These are phyloP conservation scores for Aphis gossypii DNA, from an alignment of 1,140 invertebrate genomes.

Conservation along the genomic window DNA sequence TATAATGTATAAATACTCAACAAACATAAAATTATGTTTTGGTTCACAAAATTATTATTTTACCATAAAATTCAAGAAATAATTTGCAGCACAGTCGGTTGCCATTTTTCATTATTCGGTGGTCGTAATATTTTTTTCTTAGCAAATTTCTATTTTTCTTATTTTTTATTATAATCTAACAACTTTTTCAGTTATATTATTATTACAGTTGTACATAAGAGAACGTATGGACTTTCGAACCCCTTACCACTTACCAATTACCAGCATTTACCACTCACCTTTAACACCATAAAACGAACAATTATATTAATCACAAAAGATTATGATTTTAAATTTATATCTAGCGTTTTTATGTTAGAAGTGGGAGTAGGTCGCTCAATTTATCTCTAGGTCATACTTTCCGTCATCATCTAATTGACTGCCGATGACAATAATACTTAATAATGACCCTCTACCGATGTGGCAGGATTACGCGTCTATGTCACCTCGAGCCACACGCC, in stretches of 20 bases:
- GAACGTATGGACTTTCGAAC: not conserved
- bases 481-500: not conserved
- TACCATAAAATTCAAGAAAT: not conserved
- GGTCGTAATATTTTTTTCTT: not conserved
- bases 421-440: slow-evolving; percentile 5
- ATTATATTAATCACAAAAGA: not conserved
- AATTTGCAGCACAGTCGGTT: not conserved
- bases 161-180: not conserved
- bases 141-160: not conserved
- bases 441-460: not conserved
- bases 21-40: not conserved
- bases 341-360: not conserved
- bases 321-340: not conserved
- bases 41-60: not conserved
- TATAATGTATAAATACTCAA: not conserved
- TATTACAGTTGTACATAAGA: not conserved
- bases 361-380: not conserved
- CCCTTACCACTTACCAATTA: not conserved
- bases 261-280: not conserved
- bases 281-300: not conserved
- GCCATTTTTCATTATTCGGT: not conserved
- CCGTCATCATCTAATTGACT: not conserved
- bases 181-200: not conserved
- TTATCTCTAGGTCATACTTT: no score
- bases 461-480: not conserved